Conservation (phyloP, 2,797 vertebrate species). For the Chrysocyon brachyurus region DNA sequence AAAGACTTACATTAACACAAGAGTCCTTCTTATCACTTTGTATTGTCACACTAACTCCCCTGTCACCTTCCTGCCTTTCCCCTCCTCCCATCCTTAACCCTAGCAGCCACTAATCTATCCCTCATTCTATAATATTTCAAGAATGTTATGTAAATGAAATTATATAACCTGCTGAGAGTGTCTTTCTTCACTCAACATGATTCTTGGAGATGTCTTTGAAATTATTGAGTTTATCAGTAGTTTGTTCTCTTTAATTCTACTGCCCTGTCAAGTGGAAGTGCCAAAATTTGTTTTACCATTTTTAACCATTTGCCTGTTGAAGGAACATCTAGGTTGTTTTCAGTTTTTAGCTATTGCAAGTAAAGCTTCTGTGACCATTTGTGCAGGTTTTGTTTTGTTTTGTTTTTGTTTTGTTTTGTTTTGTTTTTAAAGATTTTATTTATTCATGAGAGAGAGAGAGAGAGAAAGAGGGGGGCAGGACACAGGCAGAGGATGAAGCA, state of each 20-base stretch:
- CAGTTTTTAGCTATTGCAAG: background rate
- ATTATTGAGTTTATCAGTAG: background rate
- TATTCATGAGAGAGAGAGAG: no score
- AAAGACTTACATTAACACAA: background rate
- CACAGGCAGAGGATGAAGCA: no score
- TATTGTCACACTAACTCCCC: background rate
- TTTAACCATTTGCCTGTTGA: background rate
- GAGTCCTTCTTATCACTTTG: background rate
- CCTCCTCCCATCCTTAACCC: background rate
- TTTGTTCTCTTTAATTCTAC: background rate
- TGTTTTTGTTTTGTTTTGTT: no score
- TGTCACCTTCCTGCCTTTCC: background rate
- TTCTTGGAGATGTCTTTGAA: background rate
- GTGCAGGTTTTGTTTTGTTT: background rate
- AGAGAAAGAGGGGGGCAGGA: no score
- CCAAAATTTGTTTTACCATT: background rate
- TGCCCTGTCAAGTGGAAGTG: background rate
- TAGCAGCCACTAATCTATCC: background rate
- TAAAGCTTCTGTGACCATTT: background rate
- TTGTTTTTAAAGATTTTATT: no score
- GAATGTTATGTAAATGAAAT: background rate
- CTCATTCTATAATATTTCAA: conserved; percentile 5
- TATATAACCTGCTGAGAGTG: background rate
- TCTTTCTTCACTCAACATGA: background rate
- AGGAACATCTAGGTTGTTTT: background rate